Base-by-base conservation (phyloP, 2,797 vertebrate genomes). In the Urosaurus nigricauda region DNA sequence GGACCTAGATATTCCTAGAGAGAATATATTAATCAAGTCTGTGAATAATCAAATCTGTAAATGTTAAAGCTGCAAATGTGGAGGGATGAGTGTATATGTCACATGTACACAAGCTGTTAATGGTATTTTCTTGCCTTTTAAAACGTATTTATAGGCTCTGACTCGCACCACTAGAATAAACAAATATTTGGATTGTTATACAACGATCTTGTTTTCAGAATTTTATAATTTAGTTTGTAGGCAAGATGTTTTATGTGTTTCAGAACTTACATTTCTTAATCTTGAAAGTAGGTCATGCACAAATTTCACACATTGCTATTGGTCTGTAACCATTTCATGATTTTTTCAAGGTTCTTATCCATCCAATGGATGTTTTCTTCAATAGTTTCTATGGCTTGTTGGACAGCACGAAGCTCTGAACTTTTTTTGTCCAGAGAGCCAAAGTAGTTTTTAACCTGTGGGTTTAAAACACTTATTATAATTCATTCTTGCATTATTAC, bases 281-380 rank as follows among this genome's bases (percentile, higher is more conserved):
- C 93, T 58, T 90, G 40, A 92, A 91, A 32, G 56, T 71, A 24
- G 63, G 82, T 51, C 16, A 77, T 37, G 2, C 2, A 51, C 14
- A 79, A 51, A 73, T 56, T 81, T 43, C 78, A 91, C 4, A 60
- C n/a, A 3, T 47, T 80, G 51, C 83, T 89, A 70, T 91, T 89
- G 3, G 82, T 91, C 29, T 95, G 90, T 78, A 97, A 83, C 98
- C 98, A 98, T 5, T 84, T 90, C 95, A 96, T 95, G 81, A 99
- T 96, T 90, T 97, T 93, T 37, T 98, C 97, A 35, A 98, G 94
- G 94, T 98, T 98, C 77, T 92, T 94, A 70, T 98, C 97, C 97
- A 97, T 98, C 98, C 98, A 98, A 17, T 96, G 96, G 92, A 98
- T 98, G 90, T 98, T 99, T 83, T 98, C 98, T 88, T 98, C 97